Percentiles rank a stretch among this genome's conserved stretches.
Evolutionary conservation across 1,140 invertebrate species (phyloP).

Genomic region (Ips nitidus): DNA sequence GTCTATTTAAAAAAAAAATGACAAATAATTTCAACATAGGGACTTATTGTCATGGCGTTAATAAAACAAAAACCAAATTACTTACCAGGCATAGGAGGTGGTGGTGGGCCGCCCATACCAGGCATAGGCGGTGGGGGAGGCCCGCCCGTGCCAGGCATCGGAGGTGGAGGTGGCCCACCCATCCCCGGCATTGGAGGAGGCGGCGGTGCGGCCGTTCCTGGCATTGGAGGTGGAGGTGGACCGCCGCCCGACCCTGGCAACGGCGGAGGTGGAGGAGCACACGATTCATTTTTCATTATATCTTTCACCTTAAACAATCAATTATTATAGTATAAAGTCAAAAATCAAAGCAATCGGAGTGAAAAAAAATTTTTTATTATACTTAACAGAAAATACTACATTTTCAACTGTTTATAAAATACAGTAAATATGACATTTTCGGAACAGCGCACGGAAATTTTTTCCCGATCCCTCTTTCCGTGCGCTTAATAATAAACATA

Average conservation of each 20-base stretch:
- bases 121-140: conserved; percentile 47
- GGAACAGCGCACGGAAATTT: too few species aligned
- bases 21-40: too few species aligned
- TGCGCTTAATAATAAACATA: too few species aligned
- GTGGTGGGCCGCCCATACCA: conserved; percentile 55
- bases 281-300: conserved; percentile 11
- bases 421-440: too few species aligned
- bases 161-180: conserved; percentile 46
- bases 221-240: conserved; percentile 48
- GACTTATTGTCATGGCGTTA: too few species aligned
- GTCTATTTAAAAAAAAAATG: too few species aligned
- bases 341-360: background rate
- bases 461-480: too few species aligned
- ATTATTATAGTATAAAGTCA: background rate
- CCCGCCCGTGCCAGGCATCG: conserved; percentile 48
- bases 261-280: conserved; percentile 54
- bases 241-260: conserved; percentile 55
- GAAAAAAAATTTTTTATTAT: background rate
- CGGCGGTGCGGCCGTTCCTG: conserved; percentile 51
- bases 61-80: too few species aligned
- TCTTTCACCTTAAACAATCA: background rate
- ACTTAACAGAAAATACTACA: too few species aligned
- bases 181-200: conserved; percentile 52
- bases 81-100: conserved; percentile 56
- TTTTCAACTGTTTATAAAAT: too few species aligned